Percentiles rank a stretch among this genome's conserved stretches.
These are phyloP conservation scores for Crocidura indochinensis DNA, from an alignment of 2,797 vertebrate species.

Conservation along the genomic window DNA sequence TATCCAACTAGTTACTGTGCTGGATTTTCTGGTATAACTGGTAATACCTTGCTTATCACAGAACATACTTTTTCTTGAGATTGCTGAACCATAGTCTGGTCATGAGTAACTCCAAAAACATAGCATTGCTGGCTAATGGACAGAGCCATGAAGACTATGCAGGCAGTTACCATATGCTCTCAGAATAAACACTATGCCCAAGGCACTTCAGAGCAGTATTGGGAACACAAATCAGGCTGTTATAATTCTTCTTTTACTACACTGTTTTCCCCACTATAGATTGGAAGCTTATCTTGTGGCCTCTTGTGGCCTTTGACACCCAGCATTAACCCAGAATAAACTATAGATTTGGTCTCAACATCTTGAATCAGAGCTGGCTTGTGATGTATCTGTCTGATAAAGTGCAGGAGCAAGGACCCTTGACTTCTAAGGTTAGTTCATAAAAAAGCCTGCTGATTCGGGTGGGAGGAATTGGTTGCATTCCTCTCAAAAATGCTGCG, in stretches of 20 bases:
- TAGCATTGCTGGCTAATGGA: background rate
- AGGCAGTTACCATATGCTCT: background rate
- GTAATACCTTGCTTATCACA: constrained; percentile 28
- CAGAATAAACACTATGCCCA: background rate
- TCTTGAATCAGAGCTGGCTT: background rate
- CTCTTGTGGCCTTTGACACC: too few species aligned
- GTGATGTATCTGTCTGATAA: background rate
- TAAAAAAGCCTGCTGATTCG: background rate
- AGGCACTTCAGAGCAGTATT: background rate
- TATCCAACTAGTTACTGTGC: background rate
- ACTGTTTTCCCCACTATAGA: background rate
- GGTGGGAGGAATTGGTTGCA: background rate
- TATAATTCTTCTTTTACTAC: background rate
- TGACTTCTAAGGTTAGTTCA: background rate
- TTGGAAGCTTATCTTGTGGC: background rate
- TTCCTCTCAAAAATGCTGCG: background rate
- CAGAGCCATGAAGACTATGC: background rate
- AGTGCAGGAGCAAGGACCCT: fast-evolving
- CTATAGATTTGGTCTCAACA: too few species aligned
- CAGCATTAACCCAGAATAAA: too few species aligned
- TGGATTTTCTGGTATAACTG: constrained; percentile 66
- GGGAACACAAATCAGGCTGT: fast-evolving
- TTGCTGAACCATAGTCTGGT: background rate
- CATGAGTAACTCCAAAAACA: background rate
- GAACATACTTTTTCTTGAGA: background rate